Base-by-base conservation (phyloP, 2,797 vertebrate species). In the Takifugu rubripes region DNA sequence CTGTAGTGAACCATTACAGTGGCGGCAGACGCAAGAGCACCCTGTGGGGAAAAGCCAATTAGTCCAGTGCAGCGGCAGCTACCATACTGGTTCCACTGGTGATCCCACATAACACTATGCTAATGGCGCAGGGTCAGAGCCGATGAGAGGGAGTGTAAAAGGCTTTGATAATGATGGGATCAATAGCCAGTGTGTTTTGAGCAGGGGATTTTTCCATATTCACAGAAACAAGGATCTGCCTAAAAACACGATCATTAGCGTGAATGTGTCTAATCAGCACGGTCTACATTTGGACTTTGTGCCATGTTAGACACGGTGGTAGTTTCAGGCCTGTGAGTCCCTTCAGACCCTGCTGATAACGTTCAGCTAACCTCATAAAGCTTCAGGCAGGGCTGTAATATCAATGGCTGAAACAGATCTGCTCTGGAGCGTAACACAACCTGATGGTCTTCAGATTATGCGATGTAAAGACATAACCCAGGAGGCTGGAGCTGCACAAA, bases 11-110 rank as follows among this genome's bases (percentile, higher is more conserved):
- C 78, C 85, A 84, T 86, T 85, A 84, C 81, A 52, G 67, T 1
- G 57, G 64, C 73, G 58, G 67, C 70, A 54, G 68, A 79, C 81
- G 84, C 82, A 84, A 73, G 72, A 74, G 68, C 49, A 43, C 81
- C 80, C 84, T 84, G 77, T 78, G 66, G 82, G 83, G 78, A 78
- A 68, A 86, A 75, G 76, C 79, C 81, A 87, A 89, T 88, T 86
- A 84, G 84, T 77, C 71, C 36, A 15, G 42, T 0, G 54, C 53
- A 68, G 78, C 78, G 77, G 78, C 81, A 83, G 86, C 80, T 84
- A 82, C 66, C 64, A 49, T 54, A 70, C 67, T 27, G 66, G 71
- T 80, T 71, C 64, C 68, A 73, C 83, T 79, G 83, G 83, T 57
- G 61, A 81, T 74, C 68, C 51, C 68, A 81, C 75, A 70, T 81